phyloP scores from a whole-genome alignment of 2,113 vertebrate genomes.

The Coregonus clupeaformis region DNA sequence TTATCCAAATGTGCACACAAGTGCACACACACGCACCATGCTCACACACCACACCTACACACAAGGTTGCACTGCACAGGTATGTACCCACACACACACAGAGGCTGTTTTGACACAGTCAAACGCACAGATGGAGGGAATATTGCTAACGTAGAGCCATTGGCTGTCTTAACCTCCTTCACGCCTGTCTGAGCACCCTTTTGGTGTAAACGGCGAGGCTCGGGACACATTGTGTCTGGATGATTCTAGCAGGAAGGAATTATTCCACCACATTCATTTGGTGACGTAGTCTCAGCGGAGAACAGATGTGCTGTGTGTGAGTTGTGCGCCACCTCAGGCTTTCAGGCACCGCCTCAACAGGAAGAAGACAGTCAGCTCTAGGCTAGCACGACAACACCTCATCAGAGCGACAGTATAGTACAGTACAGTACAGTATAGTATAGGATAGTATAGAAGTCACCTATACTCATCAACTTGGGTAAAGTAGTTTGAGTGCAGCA shows the following conservation, averaged over 20 bases:
- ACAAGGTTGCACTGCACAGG: not conserved
- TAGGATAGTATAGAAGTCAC: too few species aligned
- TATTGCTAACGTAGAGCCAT: too few species aligned
- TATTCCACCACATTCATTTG: conserved; percentile 17
- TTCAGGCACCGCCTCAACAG: not conserved
- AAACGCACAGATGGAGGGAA: conserved; percentile 1
- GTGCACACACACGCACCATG: not conserved
- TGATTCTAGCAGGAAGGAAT: conserved; percentile 4
- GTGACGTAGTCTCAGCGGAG: not conserved
- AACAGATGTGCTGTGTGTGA: not conserved
- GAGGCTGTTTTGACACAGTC: not conserved
- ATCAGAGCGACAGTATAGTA: not conserved
- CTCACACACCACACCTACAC: conserved; percentile 7
- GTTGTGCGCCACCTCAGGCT: not conserved
- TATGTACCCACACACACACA: not conserved
- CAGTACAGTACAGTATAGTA: too few species aligned
- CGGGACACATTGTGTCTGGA: not conserved
- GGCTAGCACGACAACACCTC: not conserved
- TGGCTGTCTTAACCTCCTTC: not conserved
- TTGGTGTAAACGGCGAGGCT: not conserved
- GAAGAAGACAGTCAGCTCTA: not conserved
- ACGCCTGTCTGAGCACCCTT: not conserved
- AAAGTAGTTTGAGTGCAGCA: too few species aligned
- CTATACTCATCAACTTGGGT: too few species aligned
- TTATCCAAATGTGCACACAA: not conserved